These are phyloP conservation scores for Arizona elegans DNA, from an alignment of 2,113 vertebrate genomes.

Conservation along the genomic window DNA sequence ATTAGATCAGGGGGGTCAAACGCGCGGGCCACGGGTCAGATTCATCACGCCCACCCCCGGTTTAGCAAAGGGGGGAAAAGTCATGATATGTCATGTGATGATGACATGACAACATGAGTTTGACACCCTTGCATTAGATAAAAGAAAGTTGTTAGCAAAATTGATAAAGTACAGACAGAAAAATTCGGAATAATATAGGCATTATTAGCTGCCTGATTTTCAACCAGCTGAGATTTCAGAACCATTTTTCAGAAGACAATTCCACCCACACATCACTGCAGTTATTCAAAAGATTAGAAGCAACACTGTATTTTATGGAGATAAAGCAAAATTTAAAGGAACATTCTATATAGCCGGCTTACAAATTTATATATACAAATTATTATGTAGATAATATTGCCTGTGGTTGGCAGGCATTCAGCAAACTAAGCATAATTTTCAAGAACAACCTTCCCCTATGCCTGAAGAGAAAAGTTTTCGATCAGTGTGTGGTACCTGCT, in stretches of 20 bases:
- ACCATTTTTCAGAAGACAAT: neutral
- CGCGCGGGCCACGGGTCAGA: no score
- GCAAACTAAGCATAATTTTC: neutral
- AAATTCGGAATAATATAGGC: neutral
- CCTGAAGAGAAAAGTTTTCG: neutral
- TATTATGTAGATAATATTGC: neutral
- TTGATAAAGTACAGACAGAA: neutral
- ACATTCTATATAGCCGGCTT: conserved; percentile 35
- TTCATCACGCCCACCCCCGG: no score
- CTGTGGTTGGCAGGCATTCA: neutral
- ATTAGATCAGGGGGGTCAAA: neutral
- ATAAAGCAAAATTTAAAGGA: conserved; percentile 52
- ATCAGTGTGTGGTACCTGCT: neutral
- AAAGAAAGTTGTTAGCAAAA: neutral
- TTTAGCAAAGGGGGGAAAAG: no score
- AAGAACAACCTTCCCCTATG: neutral
- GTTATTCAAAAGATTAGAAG: neutral
- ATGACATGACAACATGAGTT: no score
- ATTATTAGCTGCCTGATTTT: neutral
- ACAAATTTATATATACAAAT: conserved; percentile 58
- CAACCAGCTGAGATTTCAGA: neutral
- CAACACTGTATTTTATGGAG: conserved; percentile 55
- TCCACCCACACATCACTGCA: neutral
- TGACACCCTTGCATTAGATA: neutral
- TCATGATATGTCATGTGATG: no score